phyloP scores from a whole-genome alignment of 2,888 invertebrate species.

The Drosophila glabriapex region DNA sequence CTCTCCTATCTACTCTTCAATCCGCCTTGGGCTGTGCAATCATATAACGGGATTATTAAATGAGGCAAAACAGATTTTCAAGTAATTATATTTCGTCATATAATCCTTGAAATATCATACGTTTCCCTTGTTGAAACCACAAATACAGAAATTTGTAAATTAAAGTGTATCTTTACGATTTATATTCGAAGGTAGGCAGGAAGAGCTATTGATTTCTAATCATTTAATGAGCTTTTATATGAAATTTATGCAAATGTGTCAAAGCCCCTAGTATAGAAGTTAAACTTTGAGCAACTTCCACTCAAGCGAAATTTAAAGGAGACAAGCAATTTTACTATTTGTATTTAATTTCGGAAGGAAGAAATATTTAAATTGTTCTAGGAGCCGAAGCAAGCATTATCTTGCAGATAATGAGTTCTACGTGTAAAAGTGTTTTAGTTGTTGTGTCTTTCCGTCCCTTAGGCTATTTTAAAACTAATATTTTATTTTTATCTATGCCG shows the following conservation, averaged over 20 bases:
- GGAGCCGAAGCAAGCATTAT: background rate
- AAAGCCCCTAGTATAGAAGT: background rate
- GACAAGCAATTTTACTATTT: background rate
- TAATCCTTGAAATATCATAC: background rate
- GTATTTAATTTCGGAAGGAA: background rate
- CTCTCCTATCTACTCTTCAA: background rate
- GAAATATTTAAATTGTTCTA: background rate
- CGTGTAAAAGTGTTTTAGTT: background rate
- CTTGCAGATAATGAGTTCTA: background rate
- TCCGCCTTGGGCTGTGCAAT: slow-evolving; percentile 8
- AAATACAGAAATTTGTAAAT: background rate
- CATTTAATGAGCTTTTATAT: background rate
- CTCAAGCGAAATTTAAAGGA: background rate
- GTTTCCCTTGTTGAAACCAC: background rate
- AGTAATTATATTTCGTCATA: background rate
- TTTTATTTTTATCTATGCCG: background rate
- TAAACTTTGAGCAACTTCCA: background rate
- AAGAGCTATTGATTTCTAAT: background rate
- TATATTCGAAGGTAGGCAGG: background rate
- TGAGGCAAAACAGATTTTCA: slow-evolving; percentile 17
- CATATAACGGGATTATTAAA: slow-evolving; percentile 34
- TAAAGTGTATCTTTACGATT: background rate
- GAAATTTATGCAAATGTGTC: background rate
- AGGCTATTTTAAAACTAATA: background rate
- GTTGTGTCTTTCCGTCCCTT: background rate